These are phyloP conservation scores for Heterodera carotae DNA, from an alignment of 1,140 invertebrate species.

Conservation along the genomic window DNA sequence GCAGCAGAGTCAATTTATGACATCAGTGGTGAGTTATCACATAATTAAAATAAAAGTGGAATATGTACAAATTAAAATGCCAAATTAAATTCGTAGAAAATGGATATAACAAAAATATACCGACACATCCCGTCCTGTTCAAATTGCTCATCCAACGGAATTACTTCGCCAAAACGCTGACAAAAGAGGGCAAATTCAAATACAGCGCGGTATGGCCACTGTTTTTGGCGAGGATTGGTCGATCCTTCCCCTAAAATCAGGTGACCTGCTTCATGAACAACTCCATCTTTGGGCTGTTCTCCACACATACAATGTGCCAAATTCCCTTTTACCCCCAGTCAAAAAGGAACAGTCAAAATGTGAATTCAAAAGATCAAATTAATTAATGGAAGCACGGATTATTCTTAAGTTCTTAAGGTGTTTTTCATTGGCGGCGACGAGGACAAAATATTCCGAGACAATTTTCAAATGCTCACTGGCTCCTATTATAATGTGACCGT, in stretches of 20 bases:
- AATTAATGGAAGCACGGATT: no score
- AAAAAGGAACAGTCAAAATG: neutral
- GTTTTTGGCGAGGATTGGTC: neutral
- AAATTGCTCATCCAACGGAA: neutral
- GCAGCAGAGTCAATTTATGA: neutral
- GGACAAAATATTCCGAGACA: neutral
- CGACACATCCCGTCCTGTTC: constrained; percentile 2
- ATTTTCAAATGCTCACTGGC: constrained; percentile 6
- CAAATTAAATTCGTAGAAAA: neutral
- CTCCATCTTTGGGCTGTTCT: neutral
- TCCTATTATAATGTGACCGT: constrained; percentile 5
- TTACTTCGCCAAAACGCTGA: neutral
- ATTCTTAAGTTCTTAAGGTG: neutral
- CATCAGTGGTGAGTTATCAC: neutral
- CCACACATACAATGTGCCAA: constrained; percentile 14
- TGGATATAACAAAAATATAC: neutral
- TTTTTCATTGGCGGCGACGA: neutral
- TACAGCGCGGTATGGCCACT: constrained; percentile 1
- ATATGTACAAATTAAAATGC: neutral
- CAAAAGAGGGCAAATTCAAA: constrained; percentile 2
- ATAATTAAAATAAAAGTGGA: neutral
- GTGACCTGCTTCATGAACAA: constrained; percentile 5
- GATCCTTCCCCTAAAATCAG: neutral
- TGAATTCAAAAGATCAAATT: neutral
- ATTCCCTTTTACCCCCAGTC: neutral